Evolutionary conservation across 2,888 invertebrate species (phyloP), one percentile per base, ranked within the genome.

Genomic region (Mesorhabditis sp.): DNA sequence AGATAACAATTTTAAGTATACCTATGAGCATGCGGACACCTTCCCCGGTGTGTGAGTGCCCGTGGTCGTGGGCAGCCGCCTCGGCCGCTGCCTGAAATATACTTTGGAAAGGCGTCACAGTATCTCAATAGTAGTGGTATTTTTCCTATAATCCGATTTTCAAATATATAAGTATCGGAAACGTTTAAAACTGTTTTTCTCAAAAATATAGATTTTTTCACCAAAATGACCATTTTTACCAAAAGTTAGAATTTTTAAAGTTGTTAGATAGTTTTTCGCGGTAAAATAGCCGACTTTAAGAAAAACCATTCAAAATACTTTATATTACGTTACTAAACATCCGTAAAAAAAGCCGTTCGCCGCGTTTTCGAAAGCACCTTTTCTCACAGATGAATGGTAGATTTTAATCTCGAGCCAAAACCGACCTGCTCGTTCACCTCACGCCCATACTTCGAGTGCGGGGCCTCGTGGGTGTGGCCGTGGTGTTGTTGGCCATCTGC

Each of bases 391-490:
- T 2, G 28, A 28, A 28, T 28, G 28, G 28, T 28, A 28, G 28
- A 28, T 28, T 63, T 7, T 65, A 15, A 67, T 50, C 45, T 5
- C 42, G 7, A 15, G 6, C 4, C 63, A 62, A 13, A 10, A 43
- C 64, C 4, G 65, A 73, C 80, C 68, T 75, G 74, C 70, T 84
- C 84, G 71, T 84, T 84, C 66, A 82, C 79, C 66, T 83, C 82
- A 13, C 77, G 72, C 2, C 76, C 74, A 69, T 84, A 84, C 69
- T 84, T 84, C 67, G 78, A 65, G 72, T 84, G 84, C 5, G 82
- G 76, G 4, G 83, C 71, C 66, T 83, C 83, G 43, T 80, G 78
- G 42, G 66, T 62, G 62, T 82, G 83, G 41, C 63, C 42, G 65
- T 75, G 75, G 28, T 28, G 28, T 28, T 28, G 28, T 28, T 28